These are phyloP conservation scores for Pandemis cinnamomeana DNA, from an alignment of 2,888 invertebrate genomes.

Conservation along the genomic window DNA sequence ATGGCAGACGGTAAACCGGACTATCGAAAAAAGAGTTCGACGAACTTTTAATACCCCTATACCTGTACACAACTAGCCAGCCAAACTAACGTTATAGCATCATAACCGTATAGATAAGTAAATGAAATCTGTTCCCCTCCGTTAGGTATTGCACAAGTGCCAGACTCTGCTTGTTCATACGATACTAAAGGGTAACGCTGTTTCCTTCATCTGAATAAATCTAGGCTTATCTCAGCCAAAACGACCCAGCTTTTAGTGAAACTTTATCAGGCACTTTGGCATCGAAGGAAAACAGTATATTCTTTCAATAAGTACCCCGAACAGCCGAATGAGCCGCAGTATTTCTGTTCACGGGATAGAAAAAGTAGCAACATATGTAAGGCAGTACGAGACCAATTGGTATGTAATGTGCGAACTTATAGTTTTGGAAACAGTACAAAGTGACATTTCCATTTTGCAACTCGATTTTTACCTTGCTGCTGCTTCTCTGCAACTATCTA, in stretches of 20 bases:
- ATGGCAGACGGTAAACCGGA: not conserved
- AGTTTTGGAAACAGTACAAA: too few relatives aligned
- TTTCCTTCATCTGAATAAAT: slow-evolving; percentile 3
- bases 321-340: not conserved
- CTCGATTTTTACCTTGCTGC: too few relatives aligned
- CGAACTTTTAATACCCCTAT: not conserved
- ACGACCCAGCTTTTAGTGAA: not conserved
- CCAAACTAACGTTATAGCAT: not conserved
- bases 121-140: not conserved
- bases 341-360: not conserved
- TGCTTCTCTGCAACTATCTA: too few relatives aligned
- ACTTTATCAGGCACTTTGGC: slow-evolving; percentile 1
- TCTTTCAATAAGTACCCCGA: slow-evolving; percentile 4
- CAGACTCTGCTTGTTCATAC: not conserved
- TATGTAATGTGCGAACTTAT: too few relatives aligned
- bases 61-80: not conserved
- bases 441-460: too few relatives aligned
- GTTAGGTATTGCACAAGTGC: not conserved
- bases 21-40: not conserved
- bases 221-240: not conserved
- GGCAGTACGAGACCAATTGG: too few relatives aligned
- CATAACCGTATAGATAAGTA: not conserved
- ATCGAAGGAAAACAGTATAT: not conserved
- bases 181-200: not conserved
- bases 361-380: not conserved